These are phyloP conservation scores for Cercocebus atys DNA, from an alignment of 2,113 vertebrate genomes.

Conservation along the genomic window DNA sequence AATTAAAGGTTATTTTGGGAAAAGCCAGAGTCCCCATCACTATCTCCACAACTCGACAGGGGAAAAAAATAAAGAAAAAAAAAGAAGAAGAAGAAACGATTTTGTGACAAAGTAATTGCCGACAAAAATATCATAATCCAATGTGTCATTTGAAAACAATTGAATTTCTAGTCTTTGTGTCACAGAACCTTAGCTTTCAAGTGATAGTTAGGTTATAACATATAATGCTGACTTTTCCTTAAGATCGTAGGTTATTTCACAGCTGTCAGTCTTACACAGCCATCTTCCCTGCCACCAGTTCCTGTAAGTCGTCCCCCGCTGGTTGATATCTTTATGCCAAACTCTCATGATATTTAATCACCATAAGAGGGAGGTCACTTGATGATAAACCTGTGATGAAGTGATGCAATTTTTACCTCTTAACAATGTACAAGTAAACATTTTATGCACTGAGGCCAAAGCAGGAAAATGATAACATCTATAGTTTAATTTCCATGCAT, in stretches of 20 bases:
- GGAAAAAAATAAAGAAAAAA: background rate
- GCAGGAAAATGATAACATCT: constrained; percentile 62
- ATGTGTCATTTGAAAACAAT: constrained; percentile 67
- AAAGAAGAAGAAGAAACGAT: constrained; percentile 52
- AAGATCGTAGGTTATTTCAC: constrained; percentile 40
- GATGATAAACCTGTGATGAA: constrained; percentile 30
- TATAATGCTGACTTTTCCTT: constrained; percentile 51
- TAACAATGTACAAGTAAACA: constrained; percentile 40
- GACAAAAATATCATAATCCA: constrained; percentile 64
- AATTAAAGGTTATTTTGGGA: constrained; percentile 77
- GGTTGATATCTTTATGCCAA: constrained; percentile 49
- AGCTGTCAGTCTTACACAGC: background rate
- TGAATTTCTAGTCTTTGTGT: constrained; percentile 55
- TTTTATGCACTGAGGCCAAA: constrained; percentile 52
- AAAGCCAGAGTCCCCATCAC: constrained; percentile 46
- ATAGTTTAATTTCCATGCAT: constrained; percentile 58
- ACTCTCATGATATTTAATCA: constrained; percentile 37
- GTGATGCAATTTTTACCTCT: constrained; percentile 24
- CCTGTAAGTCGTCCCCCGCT: background rate
- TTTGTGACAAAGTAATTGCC: constrained; percentile 69
- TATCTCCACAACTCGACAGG: constrained; percentile 31
- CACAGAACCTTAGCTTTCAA: constrained; percentile 31
- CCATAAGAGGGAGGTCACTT: background rate
- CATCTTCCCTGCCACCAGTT: background rate
- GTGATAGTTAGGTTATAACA: constrained; percentile 15